Base-by-base conservation (phyloP, 2,797 vertebrate species). In the Lacerta bilineata region DNA sequence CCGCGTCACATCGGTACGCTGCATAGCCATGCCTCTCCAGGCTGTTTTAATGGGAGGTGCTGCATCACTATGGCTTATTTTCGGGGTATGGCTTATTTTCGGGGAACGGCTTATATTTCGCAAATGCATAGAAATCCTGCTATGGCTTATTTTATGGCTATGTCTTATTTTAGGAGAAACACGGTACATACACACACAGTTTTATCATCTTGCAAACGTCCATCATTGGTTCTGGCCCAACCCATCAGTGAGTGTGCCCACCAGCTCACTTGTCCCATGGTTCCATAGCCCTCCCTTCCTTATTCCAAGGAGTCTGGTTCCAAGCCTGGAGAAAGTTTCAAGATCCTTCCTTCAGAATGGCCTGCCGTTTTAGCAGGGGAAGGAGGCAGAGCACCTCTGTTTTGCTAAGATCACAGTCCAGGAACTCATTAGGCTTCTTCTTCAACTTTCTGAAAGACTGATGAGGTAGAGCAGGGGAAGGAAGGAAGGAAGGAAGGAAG, bases 401-500 rank as follows among this genome's bases (percentile, higher is more conserved):
- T 78, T 27, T 15, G 5, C 36, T 43, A n/a, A 29, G 27, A 80
- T 61, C 33, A 33, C 33, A 33, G 33, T 43, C 20, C 72, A 71
- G 33, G 36, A 80, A 87, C 33, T 59, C 8, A 72, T 5, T 25
- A 4, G 15, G 15, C 36, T 8, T 43, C 55, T 66, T 11, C 39
- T 66, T 11, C 50, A 20, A 55, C 1, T 1, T 46, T 29, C 69
- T 33, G 2, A 27, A 72, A 33, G n/a, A 84, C 43, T 20, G 71
- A 72, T 72, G 36, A 33, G 71, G 17, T 72, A 33, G 1, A 36
- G 11, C 7, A 39, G 59, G 20, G 64, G 0, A 0, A 13, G 50
- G 1, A 4, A 15, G 50, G 1, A 3, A 13, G 46, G 1, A 2
- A 46, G 43, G 2, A 2, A 46, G 46, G 2, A 3, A 46, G 43